Conservation (phyloP, 1,140 invertebrate species). For the Penaeus vannamei region DNA sequence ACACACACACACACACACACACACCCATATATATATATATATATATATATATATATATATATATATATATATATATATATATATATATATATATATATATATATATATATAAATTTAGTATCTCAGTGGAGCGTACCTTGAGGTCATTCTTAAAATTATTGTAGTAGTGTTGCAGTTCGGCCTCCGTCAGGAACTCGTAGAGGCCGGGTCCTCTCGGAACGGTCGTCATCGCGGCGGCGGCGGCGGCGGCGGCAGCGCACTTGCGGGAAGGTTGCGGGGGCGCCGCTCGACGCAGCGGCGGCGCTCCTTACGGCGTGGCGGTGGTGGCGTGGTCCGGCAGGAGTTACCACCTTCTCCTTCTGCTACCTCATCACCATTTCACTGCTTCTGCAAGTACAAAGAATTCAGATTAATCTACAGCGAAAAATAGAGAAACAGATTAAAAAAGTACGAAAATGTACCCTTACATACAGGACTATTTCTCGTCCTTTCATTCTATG, state of each 20-base stretch:
- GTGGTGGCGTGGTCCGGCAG: neutral
- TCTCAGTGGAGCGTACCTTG: constrained; percentile 72
- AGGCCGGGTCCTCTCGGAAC: constrained; percentile 77
- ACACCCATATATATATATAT: no score
- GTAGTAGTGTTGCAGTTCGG: constrained; percentile 92
- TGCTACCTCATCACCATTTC: constrained; percentile 50
- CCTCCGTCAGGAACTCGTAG: constrained; percentile 91
- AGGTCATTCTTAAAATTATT: constrained; percentile 78
- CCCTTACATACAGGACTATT: no score
- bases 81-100: no score
- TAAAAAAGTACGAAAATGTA: no score
- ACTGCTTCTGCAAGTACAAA: neutral
- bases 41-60: no score
- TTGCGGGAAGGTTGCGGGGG: neutral
- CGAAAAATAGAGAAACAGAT: neutral
- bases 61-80: no score
- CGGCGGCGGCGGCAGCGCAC: neutral
- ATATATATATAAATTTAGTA: neutral
- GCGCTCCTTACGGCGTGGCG: neutral
- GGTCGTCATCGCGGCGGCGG: constrained; percentile 49
- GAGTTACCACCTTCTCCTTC: constrained; percentile 39
- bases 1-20: no score
- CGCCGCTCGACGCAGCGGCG: neutral
- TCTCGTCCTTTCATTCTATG: no score
- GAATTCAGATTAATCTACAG: neutral